Evolutionary conservation across 2,113 vertebrate species (phyloP).

Genomic region (Leucopternis melanops): DNA sequence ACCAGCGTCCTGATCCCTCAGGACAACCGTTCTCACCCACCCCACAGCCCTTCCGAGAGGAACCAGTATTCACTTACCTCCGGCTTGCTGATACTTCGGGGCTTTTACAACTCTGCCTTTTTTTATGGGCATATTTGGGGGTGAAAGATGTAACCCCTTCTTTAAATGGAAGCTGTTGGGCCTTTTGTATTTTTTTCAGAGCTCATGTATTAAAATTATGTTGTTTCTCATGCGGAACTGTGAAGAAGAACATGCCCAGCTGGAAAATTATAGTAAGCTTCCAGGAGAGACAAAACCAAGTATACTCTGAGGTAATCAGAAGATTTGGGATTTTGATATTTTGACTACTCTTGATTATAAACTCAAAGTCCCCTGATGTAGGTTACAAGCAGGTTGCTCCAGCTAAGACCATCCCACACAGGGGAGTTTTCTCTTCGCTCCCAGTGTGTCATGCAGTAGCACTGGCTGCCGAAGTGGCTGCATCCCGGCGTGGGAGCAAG

Average conservation of each 20-base stretch:
- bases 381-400: not conserved
- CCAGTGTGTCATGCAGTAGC: not conserved
- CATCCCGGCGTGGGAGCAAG: accelerated
- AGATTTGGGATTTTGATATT: not conserved
- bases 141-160: not conserved
- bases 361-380: not conserved
- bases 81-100: not conserved
- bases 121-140: not conserved
- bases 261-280: not conserved
- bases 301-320: not conserved
- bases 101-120: not conserved
- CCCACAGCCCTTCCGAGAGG: not conserved
- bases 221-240: not conserved
- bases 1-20: not conserved
- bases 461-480: too few species aligned
- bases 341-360: not conserved
- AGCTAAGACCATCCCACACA: not conserved
- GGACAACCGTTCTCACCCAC: not conserved
- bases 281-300: not conserved
- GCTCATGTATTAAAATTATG: not conserved
- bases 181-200: not conserved
- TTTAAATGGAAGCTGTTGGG: not conserved
- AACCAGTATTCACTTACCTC: not conserved
- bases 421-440: not conserved
- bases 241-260: not conserved